Evolutionary conservation across 2,113 vertebrate species (phyloP).

Genomic region (Grallaria varia): DNA sequence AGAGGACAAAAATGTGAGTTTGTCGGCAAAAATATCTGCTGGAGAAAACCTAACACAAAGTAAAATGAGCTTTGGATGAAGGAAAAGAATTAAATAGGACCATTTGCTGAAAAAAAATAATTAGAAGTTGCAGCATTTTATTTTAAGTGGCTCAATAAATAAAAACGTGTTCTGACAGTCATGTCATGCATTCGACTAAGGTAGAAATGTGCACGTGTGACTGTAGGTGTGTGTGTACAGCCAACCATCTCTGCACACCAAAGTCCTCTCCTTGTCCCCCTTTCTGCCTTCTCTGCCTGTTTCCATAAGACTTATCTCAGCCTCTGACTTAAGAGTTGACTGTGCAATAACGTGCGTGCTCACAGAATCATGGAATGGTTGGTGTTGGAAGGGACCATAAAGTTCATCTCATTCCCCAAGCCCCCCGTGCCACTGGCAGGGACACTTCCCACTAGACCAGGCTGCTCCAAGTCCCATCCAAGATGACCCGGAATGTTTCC

Average conservation of each 20-base stretch:
- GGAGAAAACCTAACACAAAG: not conserved
- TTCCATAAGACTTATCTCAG: not conserved
- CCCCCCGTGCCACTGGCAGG: not conserved
- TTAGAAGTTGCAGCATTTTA: not conserved
- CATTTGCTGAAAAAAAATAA: not conserved
- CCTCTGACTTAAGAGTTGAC: not conserved
- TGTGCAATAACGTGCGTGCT: rapidly evolving
- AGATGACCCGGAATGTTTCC: rapidly evolving
- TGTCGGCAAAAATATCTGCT: constrained; percentile 6
- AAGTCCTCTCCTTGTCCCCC: not conserved
- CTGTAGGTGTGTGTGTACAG: not conserved
- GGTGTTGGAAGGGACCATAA: not conserved
- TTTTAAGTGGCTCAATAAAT: not conserved
- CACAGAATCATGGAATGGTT: not conserved
- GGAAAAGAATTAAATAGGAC: not conserved
- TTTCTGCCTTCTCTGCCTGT: not conserved
- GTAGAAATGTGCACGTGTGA: not conserved
- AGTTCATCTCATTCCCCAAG: not conserved
- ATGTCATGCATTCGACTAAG: not conserved
- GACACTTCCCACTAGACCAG: not conserved
- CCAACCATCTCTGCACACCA: rapidly evolving
- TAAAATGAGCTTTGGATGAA: not conserved
- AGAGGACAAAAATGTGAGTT: constrained; percentile 24
- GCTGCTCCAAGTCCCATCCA: rapidly evolving
- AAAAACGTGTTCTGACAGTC: not conserved